phyloP scores from a whole-genome alignment of 2,113 vertebrate species.

The Nannobrachium achirus region DNA sequence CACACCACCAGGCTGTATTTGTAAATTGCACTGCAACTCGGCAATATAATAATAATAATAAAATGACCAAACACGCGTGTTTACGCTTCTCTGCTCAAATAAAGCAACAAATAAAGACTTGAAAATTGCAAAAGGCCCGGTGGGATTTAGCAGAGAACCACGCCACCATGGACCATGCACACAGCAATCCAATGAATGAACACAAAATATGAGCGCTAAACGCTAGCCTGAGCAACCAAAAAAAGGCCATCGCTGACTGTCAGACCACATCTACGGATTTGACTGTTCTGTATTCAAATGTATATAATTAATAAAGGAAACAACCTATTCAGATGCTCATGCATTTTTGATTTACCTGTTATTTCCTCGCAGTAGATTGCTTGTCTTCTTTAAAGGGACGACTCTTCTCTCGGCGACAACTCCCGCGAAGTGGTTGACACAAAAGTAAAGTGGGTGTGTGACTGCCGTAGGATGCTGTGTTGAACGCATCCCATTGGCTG shows the following conservation, averaged over 20 bases:
- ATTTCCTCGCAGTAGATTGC: constrained; percentile 25
- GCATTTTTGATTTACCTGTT: constrained; percentile 49
- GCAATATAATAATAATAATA: too few species aligned
- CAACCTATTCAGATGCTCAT: neutral
- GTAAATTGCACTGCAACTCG: too few species aligned
- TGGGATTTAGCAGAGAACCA: neutral
- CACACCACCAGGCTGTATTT: too few species aligned
- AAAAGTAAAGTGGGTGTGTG: constrained; percentile 77
- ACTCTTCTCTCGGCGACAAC: constrained; percentile 56
- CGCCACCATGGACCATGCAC: constrained; percentile 5
- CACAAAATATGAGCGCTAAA: neutral
- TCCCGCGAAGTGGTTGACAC: constrained; percentile 76
- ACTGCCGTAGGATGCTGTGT: constrained; percentile 48
- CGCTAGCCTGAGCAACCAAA: constrained; percentile 14
- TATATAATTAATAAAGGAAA: neutral
- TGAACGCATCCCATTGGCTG: constrained; percentile 61
- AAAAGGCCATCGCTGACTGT: neutral
- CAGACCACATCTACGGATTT: too few species aligned
- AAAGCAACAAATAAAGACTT: too few species aligned
- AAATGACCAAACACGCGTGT: too few species aligned
- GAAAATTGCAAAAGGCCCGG: too few species aligned
- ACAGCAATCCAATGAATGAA: constrained; percentile 12
- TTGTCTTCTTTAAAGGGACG: constrained; percentile 33
- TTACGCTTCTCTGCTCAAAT: too few species aligned
- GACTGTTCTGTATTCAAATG: neutral